Evolutionary conservation across 2,113 vertebrate genomes (phyloP).

Genomic region (Echinops telfairi): DNA sequence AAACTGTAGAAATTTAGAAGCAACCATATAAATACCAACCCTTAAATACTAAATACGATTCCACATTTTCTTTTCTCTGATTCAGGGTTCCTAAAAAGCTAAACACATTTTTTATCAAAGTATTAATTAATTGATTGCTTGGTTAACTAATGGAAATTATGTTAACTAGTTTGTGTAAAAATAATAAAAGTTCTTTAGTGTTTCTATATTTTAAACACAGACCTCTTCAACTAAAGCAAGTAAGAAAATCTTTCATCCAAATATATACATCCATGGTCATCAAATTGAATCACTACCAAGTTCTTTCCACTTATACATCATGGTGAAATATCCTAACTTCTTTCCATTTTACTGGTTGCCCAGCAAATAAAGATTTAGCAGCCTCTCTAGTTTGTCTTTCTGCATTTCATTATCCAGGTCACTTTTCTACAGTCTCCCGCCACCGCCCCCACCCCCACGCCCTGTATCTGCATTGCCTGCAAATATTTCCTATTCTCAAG

Average conservation of each 20-base stretch:
- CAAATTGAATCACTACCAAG: background rate
- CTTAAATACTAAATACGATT: constrained; percentile 26
- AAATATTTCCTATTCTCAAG: background rate
- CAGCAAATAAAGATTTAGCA: background rate
- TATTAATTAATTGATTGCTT: background rate
- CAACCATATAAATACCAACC: background rate
- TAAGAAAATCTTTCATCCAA: background rate
- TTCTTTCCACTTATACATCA: background rate
- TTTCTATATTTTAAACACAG: background rate
- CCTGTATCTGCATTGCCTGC: background rate
- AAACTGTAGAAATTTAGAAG: constrained; percentile 1
- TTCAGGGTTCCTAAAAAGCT: background rate
- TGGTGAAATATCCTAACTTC: background rate
- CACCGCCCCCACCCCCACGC: too few species aligned
- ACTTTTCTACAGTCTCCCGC: background rate
- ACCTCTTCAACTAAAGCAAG: background rate
- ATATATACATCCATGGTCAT: background rate
- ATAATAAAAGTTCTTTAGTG: background rate
- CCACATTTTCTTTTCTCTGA: constrained; percentile 33
- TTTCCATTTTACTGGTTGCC: background rate
- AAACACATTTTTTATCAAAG: constrained; percentile 40
- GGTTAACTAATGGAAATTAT: background rate
- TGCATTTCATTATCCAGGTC: background rate
- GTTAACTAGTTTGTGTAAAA: background rate
- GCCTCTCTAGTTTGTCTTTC: background rate